Evolutionary conservation across 2,797 vertebrate genomes (phyloP).

Genomic region (Protosalanx chinensis): DNA sequence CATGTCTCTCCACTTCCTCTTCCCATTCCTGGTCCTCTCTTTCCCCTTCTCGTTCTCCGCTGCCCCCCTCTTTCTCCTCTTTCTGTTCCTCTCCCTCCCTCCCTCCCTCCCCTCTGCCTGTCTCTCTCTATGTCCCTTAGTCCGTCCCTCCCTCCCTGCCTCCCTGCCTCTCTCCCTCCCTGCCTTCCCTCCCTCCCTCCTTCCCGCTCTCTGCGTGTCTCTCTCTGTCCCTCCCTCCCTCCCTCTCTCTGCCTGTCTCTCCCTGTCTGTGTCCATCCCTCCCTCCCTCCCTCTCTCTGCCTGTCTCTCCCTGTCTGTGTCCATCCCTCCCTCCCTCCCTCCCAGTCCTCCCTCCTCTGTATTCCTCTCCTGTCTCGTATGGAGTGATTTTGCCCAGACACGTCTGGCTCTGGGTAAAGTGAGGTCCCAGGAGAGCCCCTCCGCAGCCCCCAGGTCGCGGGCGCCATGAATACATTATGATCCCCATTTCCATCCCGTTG

Average conservation of each 20-base stretch:
- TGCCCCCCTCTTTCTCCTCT: too few species aligned
- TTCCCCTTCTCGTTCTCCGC: constrained; percentile 1
- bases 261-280: constrained; percentile 10
- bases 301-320: constrained; percentile 25
- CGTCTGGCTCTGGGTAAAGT: constrained; percentile 99
- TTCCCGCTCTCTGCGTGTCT: constrained; percentile 39
- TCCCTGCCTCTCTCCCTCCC: too few species aligned
- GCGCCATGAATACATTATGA: constrained; percentile 99
- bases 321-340: constrained; percentile 49
- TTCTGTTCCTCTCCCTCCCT: constrained; percentile 6
- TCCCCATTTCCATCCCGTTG: constrained; percentile 99
- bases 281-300: constrained; percentile 29
- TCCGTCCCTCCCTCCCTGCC: too few species aligned
- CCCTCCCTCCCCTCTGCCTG: too few species aligned
- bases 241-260: constrained; percentile 31
- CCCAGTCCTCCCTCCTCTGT: constrained; percentile 88
- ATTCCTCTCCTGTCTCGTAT: constrained; percentile 97
- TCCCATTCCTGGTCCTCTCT: neutral
- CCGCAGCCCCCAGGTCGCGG: constrained; percentile 99
- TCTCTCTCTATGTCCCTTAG: too few species aligned
- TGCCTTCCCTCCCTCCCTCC: too few species aligned
- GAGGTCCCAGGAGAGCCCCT: constrained; percentile 94
- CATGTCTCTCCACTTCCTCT: neutral
- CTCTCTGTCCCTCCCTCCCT: constrained; percentile 41
- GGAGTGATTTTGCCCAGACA: constrained; percentile 99